A percentile compares a stretch with the other conserved stretches of the same genome.
phyloP scores from a whole-genome alignment of 1,140 invertebrate genomes.

The Bombus difficillimus region DNA sequence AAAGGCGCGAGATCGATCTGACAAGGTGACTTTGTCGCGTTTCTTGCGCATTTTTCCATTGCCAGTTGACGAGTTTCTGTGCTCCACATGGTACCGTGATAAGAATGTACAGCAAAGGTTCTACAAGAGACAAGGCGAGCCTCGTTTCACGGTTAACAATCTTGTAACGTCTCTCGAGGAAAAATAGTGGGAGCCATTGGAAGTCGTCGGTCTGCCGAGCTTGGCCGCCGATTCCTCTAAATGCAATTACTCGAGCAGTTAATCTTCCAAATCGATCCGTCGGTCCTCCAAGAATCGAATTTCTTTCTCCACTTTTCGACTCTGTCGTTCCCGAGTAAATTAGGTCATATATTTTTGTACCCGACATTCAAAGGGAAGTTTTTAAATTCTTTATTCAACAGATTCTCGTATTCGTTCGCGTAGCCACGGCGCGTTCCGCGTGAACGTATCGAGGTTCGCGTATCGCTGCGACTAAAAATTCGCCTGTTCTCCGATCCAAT shows the following conservation, averaged over 20 bases:
- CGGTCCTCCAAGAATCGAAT: neutral
- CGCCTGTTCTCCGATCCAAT: neutral
- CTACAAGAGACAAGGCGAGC: neutral
- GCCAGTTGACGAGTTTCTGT: slow-evolving; percentile 14
- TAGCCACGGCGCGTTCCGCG: too few relatives aligned
- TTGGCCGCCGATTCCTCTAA: neutral
- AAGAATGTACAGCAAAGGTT: neutral
- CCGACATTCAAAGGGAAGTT: neutral
- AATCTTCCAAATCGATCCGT: neutral
- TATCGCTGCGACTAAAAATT: neutral
- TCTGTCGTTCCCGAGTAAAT: neutral
- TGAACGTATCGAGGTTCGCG: too few relatives aligned
- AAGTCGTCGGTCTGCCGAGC: neutral
- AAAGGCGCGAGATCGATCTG: slow-evolving; percentile 1
- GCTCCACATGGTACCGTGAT: too few relatives aligned
- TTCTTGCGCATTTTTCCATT: slow-evolving; percentile 4
- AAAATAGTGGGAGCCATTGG: neutral
- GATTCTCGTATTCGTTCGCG: neutral
- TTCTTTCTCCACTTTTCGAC: neutral
- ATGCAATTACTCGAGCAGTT: neutral
- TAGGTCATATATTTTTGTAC: neutral
- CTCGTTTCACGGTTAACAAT: neutral
- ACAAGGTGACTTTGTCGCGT: neutral
- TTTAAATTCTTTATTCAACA: neutral
- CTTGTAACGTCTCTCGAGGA: neutral